These are phyloP conservation scores for Phrynocephalus guinanensis DNA, from an alignment of 2,797 vertebrate genomes.

Conservation along the genomic window DNA sequence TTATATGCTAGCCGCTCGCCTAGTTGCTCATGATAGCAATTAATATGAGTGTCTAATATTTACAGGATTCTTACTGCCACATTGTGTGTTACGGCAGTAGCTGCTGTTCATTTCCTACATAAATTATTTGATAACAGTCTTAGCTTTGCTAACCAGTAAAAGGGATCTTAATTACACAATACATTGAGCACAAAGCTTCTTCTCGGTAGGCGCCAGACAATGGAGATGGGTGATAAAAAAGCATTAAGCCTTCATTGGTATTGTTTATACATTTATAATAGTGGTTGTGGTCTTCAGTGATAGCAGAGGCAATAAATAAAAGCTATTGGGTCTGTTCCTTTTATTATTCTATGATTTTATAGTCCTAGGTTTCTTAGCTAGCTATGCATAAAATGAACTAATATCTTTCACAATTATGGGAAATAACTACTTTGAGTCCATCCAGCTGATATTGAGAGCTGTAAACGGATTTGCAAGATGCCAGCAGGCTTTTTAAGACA, in stretches of 20 bases:
- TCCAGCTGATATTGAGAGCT: conserved; percentile 46
- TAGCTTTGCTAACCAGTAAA: conserved; percentile 71
- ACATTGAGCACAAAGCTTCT: conserved; percentile 63
- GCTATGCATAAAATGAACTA: conserved; percentile 65
- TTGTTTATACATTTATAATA: conserved; percentile 68
- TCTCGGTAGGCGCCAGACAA: conserved; percentile 70
- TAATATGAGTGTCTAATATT: conserved; percentile 45
- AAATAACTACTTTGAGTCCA: conserved; percentile 67
- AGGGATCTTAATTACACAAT: conserved; percentile 80
- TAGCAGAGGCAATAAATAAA: conserved; percentile 73
- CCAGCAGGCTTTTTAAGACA: background rate
- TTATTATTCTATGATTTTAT: conserved; percentile 71
- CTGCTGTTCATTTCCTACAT: conserved; percentile 60
- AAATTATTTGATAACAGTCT: conserved; percentile 76
- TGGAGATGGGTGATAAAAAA: conserved; percentile 59
- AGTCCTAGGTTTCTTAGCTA: conserved; percentile 63
- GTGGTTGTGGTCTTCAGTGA: conserved; percentile 56
- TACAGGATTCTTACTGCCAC: conserved; percentile 12
- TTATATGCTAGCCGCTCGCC: conserved; percentile 35
- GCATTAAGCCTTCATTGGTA: conserved; percentile 61
- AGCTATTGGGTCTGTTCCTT: conserved; percentile 65
- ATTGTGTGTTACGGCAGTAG: conserved; percentile 59
- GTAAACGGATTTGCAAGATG: conserved; percentile 47
- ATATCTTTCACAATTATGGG: conserved; percentile 66
- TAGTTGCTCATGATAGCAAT: conserved; percentile 38